Evolutionary conservation across 2,113 vertebrate genomes (phyloP), one percentile per base, ranked within the genome.

Genomic region (Recurvirostra avosetta): DNA sequence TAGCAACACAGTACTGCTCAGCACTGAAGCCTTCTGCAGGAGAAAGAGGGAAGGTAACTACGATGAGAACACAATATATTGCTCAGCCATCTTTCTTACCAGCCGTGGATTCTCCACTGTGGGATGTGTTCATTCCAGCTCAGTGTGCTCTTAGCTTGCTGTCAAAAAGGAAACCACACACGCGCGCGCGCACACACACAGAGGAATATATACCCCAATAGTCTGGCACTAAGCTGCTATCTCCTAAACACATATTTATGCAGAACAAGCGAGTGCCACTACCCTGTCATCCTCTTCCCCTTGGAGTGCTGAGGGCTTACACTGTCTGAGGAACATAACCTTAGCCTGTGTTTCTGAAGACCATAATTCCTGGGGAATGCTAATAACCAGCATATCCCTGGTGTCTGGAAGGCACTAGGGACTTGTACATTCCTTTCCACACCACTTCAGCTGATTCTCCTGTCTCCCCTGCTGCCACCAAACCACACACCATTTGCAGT

Each of bases 401-500:
- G 41, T 63, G 71, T n/a, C 36, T 32, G 18, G 8, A 76, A 79
- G n/a, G 75, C 27, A 43, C 26, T 10, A 53, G 40, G 38, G 32
- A 90, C 66, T 68, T 89, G 87, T 70, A 92, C 52, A 8, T 68
- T 43, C 77, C 80, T 41, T 84, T 41, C 87, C 19, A n/a, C 80
- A 53, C 27, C 72, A 73, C 71, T 91, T 92, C 12, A 89, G 36
- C 30, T 30, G 61, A 94, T 63, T 56, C 22, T 12, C 11, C 68
- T 74, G 65, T 79, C 55, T 96, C 43, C 53, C 25, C 34, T 2
- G 40, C 83, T 59, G 58, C 76, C 56, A 96, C 71, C 79, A 86
- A 95, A 88, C 70, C 80, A 92, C 62, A 86, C 59, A 82, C 43
- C 84, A 88, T 88, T 93, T 88, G 92, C 83, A 95, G 87, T 79